Evolutionary conservation across 2,888 invertebrate species (phyloP), one percentile per base, ranked within the genome.

Genomic region (Shargacucullia verbasci): DNA sequence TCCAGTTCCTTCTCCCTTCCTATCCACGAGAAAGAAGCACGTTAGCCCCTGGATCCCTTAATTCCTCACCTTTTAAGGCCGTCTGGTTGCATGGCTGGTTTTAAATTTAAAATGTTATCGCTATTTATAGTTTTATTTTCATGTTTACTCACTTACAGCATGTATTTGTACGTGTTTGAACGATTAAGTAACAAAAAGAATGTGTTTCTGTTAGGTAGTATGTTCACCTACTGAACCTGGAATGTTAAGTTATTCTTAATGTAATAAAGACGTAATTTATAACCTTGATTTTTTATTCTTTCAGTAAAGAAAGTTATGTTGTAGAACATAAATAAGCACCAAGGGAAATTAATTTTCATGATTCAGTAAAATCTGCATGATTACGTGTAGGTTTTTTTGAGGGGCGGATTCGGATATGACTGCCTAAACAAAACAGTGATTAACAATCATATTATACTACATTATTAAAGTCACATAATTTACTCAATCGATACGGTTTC

Each of bases 111-210:
- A 65, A 31, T 84, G 1, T 47, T 84, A 1, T 71, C 70, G 9
- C 15, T 81, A 2, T n/a, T 82, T 0, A 39, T 67, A 13, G 73
- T 85, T 31, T 34, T 82, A 0, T 27, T 77, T 0, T 79, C 84
- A 4, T 82, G 82, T 48, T 0, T 88, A 4, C 31, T 86, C 7
- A 82, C 75, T 0, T 89, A 85, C 61, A 83, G 78, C 49, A 83
- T 86, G 81, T 89, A 89, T 68, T 54, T 84, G 0, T 83, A 86
- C 48, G 80, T 86, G 0, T 86, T 88, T 52, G 76, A 86, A 52
- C 76, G 70, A n/a, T 71, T 79, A 14, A 73, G 72, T 13, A 78
- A 70, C 27, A 84, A 81, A 59, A 80, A 80, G 2, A 74, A 82
- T 43, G 48, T 81, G 29, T 76, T 76, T 40, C 49, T 85, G 47